Conservation (phyloP, 2,797 vertebrate species). For the Acanthopagrus latus region DNA sequence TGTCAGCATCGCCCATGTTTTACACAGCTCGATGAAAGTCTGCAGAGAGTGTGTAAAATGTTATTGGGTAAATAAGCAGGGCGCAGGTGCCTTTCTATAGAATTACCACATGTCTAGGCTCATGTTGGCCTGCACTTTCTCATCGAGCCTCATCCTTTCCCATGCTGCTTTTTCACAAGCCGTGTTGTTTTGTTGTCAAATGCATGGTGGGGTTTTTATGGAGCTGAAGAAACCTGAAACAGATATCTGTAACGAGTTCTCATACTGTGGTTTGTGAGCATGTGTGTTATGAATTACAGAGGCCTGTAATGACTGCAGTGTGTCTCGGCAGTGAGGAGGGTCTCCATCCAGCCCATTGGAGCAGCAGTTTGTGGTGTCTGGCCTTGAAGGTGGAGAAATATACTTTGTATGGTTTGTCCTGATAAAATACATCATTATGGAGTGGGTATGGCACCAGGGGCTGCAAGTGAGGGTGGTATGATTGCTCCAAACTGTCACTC, state of each 20-base stretch:
- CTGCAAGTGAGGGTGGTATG: slow-evolving; percentile 25
- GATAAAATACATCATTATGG: slow-evolving; percentile 45
- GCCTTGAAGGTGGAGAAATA: slow-evolving; percentile 49
- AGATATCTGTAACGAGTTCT: slow-evolving; percentile 50
- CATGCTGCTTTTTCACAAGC: slow-evolving; percentile 60
- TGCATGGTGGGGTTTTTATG: slow-evolving; percentile 36
- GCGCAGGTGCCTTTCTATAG: slow-evolving; percentile 49
- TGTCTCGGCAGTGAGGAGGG: slow-evolving; percentile 44
- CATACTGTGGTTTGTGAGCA: slow-evolving; percentile 33
- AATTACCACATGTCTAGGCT: slow-evolving; percentile 38
- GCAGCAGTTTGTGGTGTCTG: slow-evolving; percentile 60
- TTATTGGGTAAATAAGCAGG: slow-evolving; percentile 41
- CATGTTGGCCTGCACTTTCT: slow-evolving; percentile 1
- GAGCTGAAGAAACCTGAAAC: slow-evolving; percentile 22
- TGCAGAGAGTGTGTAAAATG: slow-evolving; percentile 59
- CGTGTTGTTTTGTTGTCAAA: slow-evolving; percentile 63
- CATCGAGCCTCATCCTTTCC: slow-evolving; percentile 18
- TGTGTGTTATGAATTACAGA: slow-evolving; percentile 63
- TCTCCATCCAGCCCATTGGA: slow-evolving; percentile 35
- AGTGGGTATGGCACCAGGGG: slow-evolving; percentile 34
- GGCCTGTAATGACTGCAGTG: slow-evolving; percentile 52
- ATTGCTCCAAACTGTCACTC: slow-evolving; percentile 42
- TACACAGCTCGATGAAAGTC: slow-evolving; percentile 55
- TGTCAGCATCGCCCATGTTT: slow-evolving; percentile 49
- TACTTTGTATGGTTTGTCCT: slow-evolving; percentile 36